Conservation (phyloP, 2,888 invertebrate species). For the Halictus ligatus region DNA sequence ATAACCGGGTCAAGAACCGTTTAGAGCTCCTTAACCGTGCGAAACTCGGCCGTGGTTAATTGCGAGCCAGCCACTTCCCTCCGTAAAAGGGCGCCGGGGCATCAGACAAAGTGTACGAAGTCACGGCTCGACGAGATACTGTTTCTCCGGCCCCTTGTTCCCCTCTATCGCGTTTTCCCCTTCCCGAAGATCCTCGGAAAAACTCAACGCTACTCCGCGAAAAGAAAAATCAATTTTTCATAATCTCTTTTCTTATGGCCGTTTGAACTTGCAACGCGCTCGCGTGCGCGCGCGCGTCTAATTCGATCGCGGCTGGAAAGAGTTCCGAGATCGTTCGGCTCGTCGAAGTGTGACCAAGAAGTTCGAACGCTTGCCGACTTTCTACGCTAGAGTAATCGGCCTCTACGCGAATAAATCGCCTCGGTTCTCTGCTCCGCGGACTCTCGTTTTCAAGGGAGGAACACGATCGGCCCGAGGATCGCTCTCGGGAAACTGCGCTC, state of each 20-base stretch:
- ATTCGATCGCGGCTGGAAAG: background rate
- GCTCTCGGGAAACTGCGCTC: conserved; percentile 2
- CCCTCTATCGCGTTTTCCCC: background rate
- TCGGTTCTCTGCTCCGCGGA: background rate
- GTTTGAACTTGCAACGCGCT: background rate
- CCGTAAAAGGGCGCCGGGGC: conserved; percentile 8
- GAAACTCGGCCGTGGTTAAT: conserved; percentile 59
- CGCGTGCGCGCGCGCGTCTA: background rate
- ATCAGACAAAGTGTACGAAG: background rate
- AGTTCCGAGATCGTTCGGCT: conserved; percentile 8
- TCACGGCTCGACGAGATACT: background rate
- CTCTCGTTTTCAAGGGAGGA: conserved; percentile 5
- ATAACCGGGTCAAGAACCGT: conserved; percentile 57
- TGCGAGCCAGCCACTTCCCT: conserved; percentile 38
- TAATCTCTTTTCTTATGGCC: background rate
- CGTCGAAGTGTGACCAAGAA: conserved; percentile 3
- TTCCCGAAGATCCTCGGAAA: background rate
- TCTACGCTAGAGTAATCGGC: conserved; percentile 9
- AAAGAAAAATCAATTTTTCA: background rate
- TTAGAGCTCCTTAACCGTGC: conserved; percentile 57
- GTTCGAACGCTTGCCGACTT: conserved; percentile 1
- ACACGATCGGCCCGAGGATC: background rate
- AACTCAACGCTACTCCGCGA: too few relatives aligned
- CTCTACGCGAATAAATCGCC: background rate
- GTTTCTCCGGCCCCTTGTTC: background rate